A percentile compares a stretch with the other conserved stretches of the same genome.
These are phyloP conservation scores for Thaleichthys pacificus DNA, from an alignment of 2,797 vertebrate genomes.

Conservation along the genomic window DNA sequence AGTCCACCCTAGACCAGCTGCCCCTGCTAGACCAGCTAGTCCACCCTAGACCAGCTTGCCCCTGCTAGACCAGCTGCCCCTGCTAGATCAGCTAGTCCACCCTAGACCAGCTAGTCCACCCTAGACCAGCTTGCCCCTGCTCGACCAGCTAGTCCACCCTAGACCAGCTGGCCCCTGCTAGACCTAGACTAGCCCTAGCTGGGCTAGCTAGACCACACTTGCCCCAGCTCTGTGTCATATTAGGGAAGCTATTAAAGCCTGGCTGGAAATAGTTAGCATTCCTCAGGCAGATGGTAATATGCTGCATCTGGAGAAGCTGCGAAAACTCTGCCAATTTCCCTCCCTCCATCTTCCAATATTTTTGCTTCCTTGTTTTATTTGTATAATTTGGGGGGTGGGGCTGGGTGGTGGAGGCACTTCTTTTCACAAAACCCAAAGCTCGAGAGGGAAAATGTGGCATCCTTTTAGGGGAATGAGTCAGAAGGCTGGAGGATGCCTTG, in stretches of 20 bases:
- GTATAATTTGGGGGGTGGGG: constrained; percentile 19
- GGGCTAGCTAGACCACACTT: background rate
- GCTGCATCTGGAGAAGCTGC: constrained; percentile 64
- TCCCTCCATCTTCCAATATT: constrained; percentile 29
- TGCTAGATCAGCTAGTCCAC: background rate
- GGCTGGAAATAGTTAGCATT: constrained; percentile 71
- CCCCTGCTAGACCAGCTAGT: background rate
- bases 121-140: background rate
- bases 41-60: background rate
- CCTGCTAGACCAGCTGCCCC: no score
- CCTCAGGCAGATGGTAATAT: constrained; percentile 66
- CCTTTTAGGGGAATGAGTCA: constrained; percentile 70
- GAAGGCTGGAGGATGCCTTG: constrained; percentile 6
- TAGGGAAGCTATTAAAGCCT: constrained; percentile 67
- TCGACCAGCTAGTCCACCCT: background rate
- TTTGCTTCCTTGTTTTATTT: constrained; percentile 42
- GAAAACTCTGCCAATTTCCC: constrained; percentile 49
- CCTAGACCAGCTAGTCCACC: background rate
- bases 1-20: background rate
- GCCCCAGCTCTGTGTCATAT: constrained; percentile 54
- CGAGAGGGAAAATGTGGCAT: constrained; percentile 52
- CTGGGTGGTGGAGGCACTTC: constrained; percentile 34
- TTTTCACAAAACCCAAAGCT: constrained; percentile 44
- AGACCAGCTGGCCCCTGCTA: background rate
- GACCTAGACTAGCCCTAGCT: background rate